Percentiles rank a stretch among this genome's conserved stretches.
phyloP scores from a whole-genome alignment of 2,113 vertebrate genomes.

The Tupaia chinensis region DNA sequence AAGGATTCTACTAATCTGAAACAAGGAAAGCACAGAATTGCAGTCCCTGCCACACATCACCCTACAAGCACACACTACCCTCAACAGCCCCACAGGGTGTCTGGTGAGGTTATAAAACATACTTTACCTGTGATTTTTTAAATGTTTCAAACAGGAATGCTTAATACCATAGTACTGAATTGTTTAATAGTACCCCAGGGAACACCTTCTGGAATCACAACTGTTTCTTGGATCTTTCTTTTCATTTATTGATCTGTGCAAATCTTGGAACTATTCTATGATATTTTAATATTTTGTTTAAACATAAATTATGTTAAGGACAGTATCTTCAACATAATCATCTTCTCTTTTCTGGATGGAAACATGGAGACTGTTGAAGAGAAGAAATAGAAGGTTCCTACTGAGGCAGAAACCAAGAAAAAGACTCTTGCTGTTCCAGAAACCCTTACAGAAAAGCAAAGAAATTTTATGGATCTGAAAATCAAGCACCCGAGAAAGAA shows the following conservation, averaged over 20 bases:
- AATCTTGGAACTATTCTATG: background rate
- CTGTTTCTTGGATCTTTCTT: background rate
- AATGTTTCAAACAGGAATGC: background rate
- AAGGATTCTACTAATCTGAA: background rate
- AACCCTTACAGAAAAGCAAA: no score
- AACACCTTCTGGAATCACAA: background rate
- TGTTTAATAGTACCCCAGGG: background rate
- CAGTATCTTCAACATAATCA: no score
- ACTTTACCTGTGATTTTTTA: background rate
- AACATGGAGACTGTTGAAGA: no score
- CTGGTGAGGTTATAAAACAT: background rate
- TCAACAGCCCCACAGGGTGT: background rate
- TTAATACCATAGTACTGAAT: background rate
- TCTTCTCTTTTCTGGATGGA: no score
- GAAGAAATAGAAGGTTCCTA: no score
- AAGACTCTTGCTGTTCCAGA: no score
- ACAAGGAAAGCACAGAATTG: background rate
- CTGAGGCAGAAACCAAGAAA: no score
- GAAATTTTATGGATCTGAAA: no score
- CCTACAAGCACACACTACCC: background rate
- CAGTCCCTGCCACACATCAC: background rate
- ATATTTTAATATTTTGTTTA: background rate
- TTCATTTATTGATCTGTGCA: background rate
- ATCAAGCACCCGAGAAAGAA: no score
- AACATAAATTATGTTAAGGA: conserved; percentile 4